A percentile compares a stretch with the other conserved stretches of the same genome.
These are phyloP conservation scores for Neomorphus geoffroyi DNA, from an alignment of 2,797 vertebrate species.

Conservation along the genomic window DNA sequence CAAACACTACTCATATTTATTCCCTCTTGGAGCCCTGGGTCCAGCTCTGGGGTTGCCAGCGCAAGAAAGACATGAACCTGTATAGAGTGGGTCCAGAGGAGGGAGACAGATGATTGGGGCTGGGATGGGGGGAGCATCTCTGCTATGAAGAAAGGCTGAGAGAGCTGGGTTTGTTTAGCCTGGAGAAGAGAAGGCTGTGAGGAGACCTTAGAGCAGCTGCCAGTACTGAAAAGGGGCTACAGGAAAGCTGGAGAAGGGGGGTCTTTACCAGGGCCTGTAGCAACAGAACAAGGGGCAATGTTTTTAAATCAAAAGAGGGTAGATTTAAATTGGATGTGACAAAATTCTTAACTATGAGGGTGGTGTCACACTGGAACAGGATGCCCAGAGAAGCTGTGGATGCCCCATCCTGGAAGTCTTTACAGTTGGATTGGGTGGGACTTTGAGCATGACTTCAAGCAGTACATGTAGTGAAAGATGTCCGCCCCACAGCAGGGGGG, in stretches of 20 bases:
- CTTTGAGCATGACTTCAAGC: neutral
- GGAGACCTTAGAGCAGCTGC: neutral
- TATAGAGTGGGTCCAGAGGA: neutral
- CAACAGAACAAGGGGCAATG: neutral
- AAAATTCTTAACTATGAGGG: neutral
- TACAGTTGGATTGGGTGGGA: neutral
- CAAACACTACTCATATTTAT: neutral
- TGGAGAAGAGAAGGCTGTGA: neutral
- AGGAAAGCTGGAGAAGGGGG: neutral
- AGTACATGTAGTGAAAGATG: neutral
- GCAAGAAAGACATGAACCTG: neutral
- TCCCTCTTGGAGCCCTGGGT: neutral
- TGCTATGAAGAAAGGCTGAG: neutral
- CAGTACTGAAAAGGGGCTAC: neutral
- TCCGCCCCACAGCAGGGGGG: neutral
- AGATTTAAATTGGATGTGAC: neutral
- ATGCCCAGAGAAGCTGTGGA: neutral
- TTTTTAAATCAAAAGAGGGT: neutral
- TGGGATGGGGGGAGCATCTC: neutral
- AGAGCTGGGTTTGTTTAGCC: neutral
- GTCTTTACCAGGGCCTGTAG: fast-evolving
- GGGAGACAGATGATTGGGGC: neutral
- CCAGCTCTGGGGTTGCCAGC: neutral
- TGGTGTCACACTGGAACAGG: neutral
- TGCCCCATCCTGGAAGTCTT: neutral